These are phyloP conservation scores for Dipodomys spectabilis DNA, from an alignment of 2,113 vertebrate genomes.

Conservation along the genomic window DNA sequence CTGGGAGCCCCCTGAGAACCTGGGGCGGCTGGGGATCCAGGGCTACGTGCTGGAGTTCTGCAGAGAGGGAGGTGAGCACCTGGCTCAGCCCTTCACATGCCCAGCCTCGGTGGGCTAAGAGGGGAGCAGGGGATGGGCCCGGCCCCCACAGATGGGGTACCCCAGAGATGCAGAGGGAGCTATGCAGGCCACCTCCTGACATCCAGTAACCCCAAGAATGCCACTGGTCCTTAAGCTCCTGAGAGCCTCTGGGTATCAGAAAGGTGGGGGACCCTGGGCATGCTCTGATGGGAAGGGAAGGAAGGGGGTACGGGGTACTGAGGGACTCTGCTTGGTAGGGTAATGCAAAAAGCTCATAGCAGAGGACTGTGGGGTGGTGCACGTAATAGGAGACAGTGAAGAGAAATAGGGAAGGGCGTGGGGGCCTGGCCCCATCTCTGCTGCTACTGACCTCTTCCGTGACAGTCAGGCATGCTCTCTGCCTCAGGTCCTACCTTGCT, in stretches of 20 bases:
- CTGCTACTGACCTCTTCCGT: accelerated
- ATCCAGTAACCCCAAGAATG: not conserved
- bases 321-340: not conserved
- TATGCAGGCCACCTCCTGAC: too few relatives aligned
- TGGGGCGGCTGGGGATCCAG: conserved; percentile 86
- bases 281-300: not conserved
- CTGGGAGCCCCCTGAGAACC: conserved; percentile 90
- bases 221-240: not conserved
- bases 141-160: not conserved
- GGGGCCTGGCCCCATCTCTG: not conserved
- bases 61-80: conserved; percentile 92
- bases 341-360: not conserved
- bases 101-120: not conserved
- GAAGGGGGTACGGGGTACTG: not conserved
- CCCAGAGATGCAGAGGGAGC: not conserved
- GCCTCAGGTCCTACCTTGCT: not conserved
- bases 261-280: too few relatives aligned
- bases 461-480: not conserved
- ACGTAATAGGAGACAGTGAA: not conserved
- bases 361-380: accelerated
- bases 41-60: conserved; percentile 93
- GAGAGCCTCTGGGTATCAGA: not conserved
- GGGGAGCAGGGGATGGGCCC: not conserved
- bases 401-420: too few relatives aligned
- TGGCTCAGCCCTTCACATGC: not conserved